Percentiles rank a stretch among this genome's conserved stretches.
These are phyloP conservation scores for Allacma fusca DNA, from an alignment of 2,888 invertebrate species.

Conservation along the genomic window DNA sequence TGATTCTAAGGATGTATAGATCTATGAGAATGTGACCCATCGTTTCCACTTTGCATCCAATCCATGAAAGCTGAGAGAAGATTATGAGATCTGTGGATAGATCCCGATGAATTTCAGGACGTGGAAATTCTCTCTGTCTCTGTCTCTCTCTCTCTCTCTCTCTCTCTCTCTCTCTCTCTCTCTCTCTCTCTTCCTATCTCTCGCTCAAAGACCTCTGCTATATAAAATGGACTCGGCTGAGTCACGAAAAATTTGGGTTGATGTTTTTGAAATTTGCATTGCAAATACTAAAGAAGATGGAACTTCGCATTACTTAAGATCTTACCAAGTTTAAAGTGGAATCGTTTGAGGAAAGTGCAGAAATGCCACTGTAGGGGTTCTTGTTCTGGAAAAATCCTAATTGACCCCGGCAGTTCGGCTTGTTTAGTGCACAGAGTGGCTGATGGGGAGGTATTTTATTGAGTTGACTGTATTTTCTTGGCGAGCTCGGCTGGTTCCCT, in stretches of 20 bases:
- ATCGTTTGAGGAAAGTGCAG: too few relatives aligned
- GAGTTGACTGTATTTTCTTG: too few relatives aligned
- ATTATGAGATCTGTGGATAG: constrained; percentile 22
- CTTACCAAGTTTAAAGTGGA: too few relatives aligned
- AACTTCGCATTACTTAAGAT: neutral
- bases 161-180: neutral
- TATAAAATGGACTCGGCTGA: neutral
- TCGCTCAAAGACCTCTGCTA: neutral
- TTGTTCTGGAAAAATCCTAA: too few relatives aligned
- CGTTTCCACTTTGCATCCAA: constrained; percentile 23
- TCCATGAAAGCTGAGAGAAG: constrained; percentile 14
- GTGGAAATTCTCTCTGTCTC: neutral
- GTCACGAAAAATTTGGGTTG: constrained; percentile 11
- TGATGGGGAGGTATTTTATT: too few relatives aligned
- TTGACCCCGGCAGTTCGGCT: too few relatives aligned
- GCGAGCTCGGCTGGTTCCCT: too few relatives aligned
- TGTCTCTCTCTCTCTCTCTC: neutral
- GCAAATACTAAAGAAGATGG: neutral
- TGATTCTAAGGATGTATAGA: neutral
- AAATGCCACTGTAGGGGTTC: neutral
- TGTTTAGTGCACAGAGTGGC: too few relatives aligned
- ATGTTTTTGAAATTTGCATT: constrained; percentile 22
- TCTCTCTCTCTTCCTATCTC: neutral
- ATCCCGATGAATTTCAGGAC: constrained; percentile 1
- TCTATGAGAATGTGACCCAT: neutral